Evolutionary conservation across 2,113 vertebrate genomes (phyloP).

Genomic region (Xiphorhynchus elegans): DNA sequence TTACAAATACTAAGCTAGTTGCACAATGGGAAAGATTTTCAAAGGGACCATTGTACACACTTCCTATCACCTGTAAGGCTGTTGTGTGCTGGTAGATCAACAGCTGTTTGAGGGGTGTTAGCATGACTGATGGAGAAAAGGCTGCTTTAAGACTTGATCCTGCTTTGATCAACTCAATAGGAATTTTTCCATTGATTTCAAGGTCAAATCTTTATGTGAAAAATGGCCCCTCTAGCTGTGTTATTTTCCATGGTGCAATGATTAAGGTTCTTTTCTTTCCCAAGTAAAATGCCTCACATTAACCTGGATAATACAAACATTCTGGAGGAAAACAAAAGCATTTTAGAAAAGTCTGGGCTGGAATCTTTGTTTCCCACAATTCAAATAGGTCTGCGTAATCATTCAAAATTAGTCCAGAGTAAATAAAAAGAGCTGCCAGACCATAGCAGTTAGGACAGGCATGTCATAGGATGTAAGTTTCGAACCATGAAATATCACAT

Average conservation of each 20-base stretch:
- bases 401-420: conserved; percentile 21
- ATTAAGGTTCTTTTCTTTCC: not conserved
- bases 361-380: conserved; percentile 25
- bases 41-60: not conserved
- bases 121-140: not conserved
- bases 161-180: not conserved
- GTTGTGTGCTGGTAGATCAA: not conserved
- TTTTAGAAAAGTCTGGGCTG: conserved; percentile 6
- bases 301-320: conserved; percentile 23
- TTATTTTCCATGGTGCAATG: not conserved
- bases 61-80: not conserved
- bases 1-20: not conserved
- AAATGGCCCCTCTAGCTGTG: not conserved
- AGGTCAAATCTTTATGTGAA: not conserved
- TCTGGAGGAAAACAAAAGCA: conserved; percentile 1
- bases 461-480: not conserved
- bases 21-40: not conserved
- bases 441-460: not conserved
- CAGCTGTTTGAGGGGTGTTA: not conserved
- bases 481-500: not conserved
- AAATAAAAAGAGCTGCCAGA: conserved; percentile 22
- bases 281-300: conserved; percentile 1
- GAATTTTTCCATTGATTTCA: conserved; percentile 13
- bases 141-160: not conserved
- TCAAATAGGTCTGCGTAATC: not conserved